phyloP scores from a whole-genome alignment of 2,888 invertebrate species.

The Noctua pronuba region DNA sequence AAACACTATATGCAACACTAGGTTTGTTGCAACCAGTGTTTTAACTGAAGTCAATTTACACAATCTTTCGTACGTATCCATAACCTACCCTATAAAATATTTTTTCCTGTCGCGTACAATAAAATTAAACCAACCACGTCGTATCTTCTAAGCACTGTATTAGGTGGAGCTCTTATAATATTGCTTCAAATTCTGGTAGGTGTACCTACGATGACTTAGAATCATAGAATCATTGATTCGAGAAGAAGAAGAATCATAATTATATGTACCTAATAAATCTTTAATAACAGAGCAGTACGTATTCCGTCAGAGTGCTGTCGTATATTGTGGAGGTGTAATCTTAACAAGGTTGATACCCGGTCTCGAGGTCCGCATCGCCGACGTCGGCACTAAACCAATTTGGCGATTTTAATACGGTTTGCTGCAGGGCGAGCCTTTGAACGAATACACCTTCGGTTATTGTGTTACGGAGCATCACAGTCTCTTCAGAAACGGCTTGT shows the following conservation, averaged over 20 bases:
- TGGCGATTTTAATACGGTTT: slow-evolving; percentile 65
- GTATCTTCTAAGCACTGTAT: background rate
- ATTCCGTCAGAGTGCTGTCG: background rate
- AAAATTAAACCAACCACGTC: background rate
- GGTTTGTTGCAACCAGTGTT: background rate
- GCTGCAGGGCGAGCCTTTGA: slow-evolving; percentile 43
- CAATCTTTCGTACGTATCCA: background rate
- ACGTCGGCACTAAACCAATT: slow-evolving; percentile 63
- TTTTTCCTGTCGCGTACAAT: background rate
- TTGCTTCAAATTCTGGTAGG: background rate
- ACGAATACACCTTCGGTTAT: slow-evolving; percentile 48
- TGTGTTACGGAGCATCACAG: slow-evolving; percentile 26
- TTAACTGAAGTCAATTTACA: background rate
- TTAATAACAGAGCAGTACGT: background rate
- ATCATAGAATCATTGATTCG: too few relatives aligned
- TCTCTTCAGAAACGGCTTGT: slow-evolving; percentile 11
- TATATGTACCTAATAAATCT: too few relatives aligned
- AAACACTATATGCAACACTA: too few relatives aligned
- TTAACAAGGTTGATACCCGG: slow-evolving; percentile 55
- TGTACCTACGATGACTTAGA: background rate
- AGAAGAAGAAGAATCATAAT: too few relatives aligned
- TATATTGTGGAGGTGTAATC: slow-evolving; percentile 36
- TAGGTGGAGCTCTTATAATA: background rate
- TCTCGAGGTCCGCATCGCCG: slow-evolving; percentile 24
- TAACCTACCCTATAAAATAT: background rate